These are phyloP conservation scores for Clitarchus hookeri DNA, from an alignment of 2,888 invertebrate genomes.

Conservation along the genomic window DNA sequence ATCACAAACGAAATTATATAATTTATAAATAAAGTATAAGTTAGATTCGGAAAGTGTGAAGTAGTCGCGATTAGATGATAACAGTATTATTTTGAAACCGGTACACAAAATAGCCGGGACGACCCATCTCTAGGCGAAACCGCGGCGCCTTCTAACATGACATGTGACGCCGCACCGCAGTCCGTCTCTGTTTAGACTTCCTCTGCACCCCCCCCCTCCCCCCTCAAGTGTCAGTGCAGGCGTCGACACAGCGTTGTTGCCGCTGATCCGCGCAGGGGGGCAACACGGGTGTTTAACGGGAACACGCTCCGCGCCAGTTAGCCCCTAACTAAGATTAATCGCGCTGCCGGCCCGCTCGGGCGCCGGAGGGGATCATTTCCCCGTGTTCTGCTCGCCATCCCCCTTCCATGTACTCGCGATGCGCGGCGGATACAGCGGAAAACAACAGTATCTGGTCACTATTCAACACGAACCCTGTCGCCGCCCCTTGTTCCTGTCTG, in stretches of 20 bases:
- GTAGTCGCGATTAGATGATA: too few relatives aligned
- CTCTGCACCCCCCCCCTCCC: too few relatives aligned
- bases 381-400: neutral
- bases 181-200: too few relatives aligned
- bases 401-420: neutral
- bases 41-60: too few relatives aligned
- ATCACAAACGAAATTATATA: too few relatives aligned
- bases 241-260: neutral
- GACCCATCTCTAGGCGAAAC: too few relatives aligned
- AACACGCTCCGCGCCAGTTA: slow-evolving; percentile 2
- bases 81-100: too few relatives aligned
- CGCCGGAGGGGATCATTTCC: neutral
- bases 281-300: neutral
- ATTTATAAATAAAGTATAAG: too few relatives aligned
- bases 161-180: too few relatives aligned
- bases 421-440: neutral
- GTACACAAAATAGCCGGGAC: too few relatives aligned
- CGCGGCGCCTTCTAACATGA: too few relatives aligned
- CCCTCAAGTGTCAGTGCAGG: neutral
- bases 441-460: neutral
- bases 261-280: neutral
- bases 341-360: neutral
- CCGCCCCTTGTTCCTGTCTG: neutral
- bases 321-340: slow-evolving; percentile 1
- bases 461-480: neutral